Conservation (phyloP, 23 tunicate species). For the Styela plicata region DNA sequence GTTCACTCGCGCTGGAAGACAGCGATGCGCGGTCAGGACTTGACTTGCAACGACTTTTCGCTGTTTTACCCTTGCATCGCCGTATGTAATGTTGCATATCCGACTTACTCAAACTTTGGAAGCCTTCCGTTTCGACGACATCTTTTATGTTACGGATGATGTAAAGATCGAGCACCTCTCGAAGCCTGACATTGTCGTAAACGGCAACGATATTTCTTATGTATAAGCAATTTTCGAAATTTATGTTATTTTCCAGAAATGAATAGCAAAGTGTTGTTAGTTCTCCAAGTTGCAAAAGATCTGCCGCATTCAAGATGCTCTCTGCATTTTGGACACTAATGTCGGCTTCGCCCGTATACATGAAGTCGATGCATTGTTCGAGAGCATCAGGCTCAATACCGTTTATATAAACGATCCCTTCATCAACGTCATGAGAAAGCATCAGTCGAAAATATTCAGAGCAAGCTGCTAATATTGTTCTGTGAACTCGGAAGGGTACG, state of each 20-base stretch:
- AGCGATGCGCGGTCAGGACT: background rate
- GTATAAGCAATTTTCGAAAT: background rate
- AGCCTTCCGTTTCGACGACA: background rate
- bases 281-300: conserved; percentile 6
- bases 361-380: conserved; percentile 19
- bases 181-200: background rate
- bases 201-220: conserved; percentile 10
- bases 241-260: background rate
- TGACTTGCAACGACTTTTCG: background rate
- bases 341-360: conserved; percentile 16
- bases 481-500: conserved; percentile 15
- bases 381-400: conserved; percentile 12
- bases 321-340: background rate
- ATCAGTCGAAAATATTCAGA: conserved; percentile 28
- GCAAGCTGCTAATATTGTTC: conserved; percentile 39
- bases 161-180: background rate
- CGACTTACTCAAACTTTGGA: background rate
- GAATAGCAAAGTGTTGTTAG: background rate
- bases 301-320: conserved; percentile 9
- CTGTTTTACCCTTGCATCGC: background rate
- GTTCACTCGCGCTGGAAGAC: background rate
- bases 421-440: background rate
- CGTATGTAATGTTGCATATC: conserved; percentile 6
- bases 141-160: background rate
- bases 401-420: conserved; percentile 18